Evolutionary conservation across 1,140 invertebrate genomes (phyloP).

Genomic region (Drosophila lini): DNA sequence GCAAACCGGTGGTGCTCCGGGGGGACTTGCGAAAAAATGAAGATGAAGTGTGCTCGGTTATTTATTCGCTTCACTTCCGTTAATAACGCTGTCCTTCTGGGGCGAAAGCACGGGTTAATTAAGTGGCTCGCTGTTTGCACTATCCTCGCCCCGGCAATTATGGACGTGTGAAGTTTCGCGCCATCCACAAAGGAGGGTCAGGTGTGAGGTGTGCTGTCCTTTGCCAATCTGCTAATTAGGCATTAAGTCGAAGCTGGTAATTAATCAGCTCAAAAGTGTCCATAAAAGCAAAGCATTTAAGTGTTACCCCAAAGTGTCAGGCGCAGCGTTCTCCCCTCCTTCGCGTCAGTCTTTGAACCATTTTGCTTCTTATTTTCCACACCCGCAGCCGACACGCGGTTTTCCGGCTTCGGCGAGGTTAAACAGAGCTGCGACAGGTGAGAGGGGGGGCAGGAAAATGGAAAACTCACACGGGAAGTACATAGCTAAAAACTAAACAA

Average conservation of each 20-base stretch:
- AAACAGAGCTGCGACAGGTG: not conserved
- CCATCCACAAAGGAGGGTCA: constrained; percentile 34
- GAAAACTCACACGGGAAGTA: constrained; percentile 36
- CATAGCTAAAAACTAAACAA: constrained; percentile 57
- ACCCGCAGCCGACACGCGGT: constrained; percentile 59
- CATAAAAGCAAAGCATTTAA: constrained; percentile 59
- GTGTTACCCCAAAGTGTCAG: constrained; percentile 31
- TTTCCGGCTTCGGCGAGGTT: constrained; percentile 35
- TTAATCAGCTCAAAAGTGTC: constrained; percentile 68
- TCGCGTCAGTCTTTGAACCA: not conserved
- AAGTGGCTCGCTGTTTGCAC: constrained; percentile 40
- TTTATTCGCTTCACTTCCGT: constrained; percentile 7
- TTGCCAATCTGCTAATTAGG: constrained; percentile 59
- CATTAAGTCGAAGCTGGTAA: constrained; percentile 45
- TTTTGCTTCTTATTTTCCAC: constrained; percentile 21
- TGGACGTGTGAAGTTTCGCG: constrained; percentile 58
- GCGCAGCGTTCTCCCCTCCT: constrained; percentile 25
- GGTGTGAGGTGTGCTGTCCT: not conserved
- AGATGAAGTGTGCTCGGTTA: constrained; percentile 29
- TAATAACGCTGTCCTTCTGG: constrained; percentile 10
- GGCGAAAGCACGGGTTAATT: constrained; percentile 42
- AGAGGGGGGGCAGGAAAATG: not conserved
- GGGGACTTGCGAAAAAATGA: not conserved
- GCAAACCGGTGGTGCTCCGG: not conserved
- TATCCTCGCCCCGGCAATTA: constrained; percentile 36